Evolutionary conservation across 2,113 vertebrate species (phyloP).

Genomic region (Crotophaga sulcirostris): DNA sequence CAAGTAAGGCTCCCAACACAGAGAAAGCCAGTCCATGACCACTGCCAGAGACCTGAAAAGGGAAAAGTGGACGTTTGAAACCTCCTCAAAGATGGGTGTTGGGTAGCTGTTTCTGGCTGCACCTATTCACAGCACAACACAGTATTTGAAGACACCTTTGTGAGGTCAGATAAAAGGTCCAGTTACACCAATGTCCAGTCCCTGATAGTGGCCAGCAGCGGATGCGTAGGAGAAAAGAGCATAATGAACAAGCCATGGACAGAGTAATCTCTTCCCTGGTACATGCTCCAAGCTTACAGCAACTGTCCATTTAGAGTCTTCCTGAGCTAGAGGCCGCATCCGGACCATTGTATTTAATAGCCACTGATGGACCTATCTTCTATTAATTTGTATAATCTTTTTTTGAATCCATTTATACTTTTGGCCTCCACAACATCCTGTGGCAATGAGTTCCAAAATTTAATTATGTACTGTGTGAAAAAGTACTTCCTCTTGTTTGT

Average conservation of each 20-base stretch:
- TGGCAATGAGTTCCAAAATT: background rate
- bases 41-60: background rate
- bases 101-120: background rate
- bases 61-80: background rate
- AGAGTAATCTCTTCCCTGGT: conserved; percentile 8
- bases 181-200: background rate
- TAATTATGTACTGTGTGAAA: conserved; percentile 3
- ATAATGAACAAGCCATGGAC: fast-evolving
- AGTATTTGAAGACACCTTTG: background rate
- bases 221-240: background rate
- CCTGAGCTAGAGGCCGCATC: background rate
- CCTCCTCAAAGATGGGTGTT: background rate
- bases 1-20: background rate
- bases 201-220: background rate
- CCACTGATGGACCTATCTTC: background rate
- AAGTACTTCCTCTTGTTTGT: conserved; percentile 13
- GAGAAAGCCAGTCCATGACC: background rate
- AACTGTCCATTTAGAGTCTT: conserved; percentile 12
- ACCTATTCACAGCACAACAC: background rate
- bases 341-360: conserved; percentile 11
- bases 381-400: background rate
- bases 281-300: conserved; percentile 1
- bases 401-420: background rate
- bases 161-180: background rate
- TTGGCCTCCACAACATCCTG: conserved; percentile 1